Percentiles rank a stretch among this genome's conserved stretches.
Evolutionary conservation across 2,113 vertebrate species (phyloP).

Genomic region (Protobothrops mucrosquamatus): DNA sequence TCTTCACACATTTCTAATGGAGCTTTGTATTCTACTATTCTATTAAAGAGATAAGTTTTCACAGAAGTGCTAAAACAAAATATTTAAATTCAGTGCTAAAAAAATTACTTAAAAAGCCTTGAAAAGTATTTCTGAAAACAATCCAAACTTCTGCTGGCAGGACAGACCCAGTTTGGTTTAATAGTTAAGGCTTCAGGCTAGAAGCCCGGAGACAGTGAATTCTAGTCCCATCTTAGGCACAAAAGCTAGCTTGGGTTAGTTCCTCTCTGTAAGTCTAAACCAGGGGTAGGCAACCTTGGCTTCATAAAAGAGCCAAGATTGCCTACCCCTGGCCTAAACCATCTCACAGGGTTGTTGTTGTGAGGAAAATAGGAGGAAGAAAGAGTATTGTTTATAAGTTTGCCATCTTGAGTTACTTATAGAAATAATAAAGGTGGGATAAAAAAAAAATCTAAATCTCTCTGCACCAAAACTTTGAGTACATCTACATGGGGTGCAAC

Average conservation of each 20-base stretch:
- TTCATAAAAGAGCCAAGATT: no score
- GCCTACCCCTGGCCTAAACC: no score
- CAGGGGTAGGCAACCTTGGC: no score
- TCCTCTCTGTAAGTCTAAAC: neutral
- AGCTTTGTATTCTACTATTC: neutral
- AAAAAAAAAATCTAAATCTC: neutral
- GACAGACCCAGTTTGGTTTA: neutral
- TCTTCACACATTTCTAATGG: neutral
- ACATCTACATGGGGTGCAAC: neutral
- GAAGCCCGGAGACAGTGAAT: neutral
- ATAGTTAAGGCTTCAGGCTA: neutral
- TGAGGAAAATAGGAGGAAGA: neutral
- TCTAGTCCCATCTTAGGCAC: neutral
- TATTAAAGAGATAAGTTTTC: neutral
- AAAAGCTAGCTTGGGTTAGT: neutral
- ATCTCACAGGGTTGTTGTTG: neutral
- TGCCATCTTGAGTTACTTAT: neutral
- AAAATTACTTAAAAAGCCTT: neutral
- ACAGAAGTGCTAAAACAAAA: neutral
- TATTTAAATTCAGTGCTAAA: neutral
- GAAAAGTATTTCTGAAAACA: neutral
- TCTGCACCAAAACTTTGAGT: neutral
- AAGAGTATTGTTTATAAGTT: neutral
- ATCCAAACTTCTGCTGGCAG: neutral
- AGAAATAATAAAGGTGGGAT: neutral